phyloP scores from a whole-genome alignment of 1,140 invertebrate genomes.

The Lepidurus arcticus region DNA sequence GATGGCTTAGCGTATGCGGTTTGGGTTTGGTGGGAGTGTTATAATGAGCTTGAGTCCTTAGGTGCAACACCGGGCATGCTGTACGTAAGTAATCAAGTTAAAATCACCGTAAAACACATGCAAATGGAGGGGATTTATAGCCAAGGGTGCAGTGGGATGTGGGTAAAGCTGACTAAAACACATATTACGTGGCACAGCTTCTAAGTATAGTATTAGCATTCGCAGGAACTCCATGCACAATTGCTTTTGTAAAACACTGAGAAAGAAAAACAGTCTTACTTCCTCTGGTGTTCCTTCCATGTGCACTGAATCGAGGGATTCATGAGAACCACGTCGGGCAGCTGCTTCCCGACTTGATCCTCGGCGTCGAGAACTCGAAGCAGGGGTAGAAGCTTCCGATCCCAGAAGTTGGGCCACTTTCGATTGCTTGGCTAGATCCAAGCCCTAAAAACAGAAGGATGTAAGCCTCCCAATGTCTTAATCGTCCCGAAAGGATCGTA shows the following conservation, averaged over 20 bases:
- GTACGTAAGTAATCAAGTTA: background rate
- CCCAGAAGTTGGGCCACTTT: slow-evolving; percentile 65
- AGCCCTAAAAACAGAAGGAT: slow-evolving; percentile 52
- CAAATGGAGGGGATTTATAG: background rate
- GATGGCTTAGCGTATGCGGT: no score
- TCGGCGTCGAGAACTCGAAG: background rate
- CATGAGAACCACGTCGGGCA: slow-evolving; percentile 51
- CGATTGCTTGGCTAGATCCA: slow-evolving; percentile 84
- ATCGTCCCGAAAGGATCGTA: no score
- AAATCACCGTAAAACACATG: background rate
- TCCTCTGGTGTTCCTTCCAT: slow-evolving; percentile 54
- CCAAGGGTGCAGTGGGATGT: no score
- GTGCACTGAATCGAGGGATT: slow-evolving; percentile 56
- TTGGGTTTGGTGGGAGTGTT: no score
- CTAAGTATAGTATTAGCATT: background rate
- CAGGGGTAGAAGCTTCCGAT: slow-evolving; percentile 25
- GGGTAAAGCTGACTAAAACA: no score
- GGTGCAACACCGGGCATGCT: no score
- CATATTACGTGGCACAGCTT: no score
- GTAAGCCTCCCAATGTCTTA: no score
- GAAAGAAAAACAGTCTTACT: slow-evolving; percentile 46
- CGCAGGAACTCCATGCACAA: background rate
- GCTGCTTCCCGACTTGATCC: slow-evolving; percentile 22
- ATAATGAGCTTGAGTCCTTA: no score
- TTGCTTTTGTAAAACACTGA: no score